Base-by-base conservation (phyloP, 1,140 invertebrate species). In the Antheraea mylitta region DNA sequence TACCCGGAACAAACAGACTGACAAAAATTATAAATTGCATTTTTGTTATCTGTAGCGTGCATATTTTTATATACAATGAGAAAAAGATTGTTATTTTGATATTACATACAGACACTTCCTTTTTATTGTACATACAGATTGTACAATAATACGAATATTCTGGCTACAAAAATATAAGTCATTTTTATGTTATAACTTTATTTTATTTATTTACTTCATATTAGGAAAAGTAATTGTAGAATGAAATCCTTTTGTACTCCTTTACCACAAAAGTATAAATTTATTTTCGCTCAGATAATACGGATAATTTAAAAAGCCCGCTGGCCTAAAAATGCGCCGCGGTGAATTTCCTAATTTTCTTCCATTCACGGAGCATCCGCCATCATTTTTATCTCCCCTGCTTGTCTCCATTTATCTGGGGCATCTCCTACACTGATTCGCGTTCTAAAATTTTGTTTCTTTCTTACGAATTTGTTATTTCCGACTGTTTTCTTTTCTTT, bases 401-500 rank as follows among this genome's bases (percentile, higher is more conserved):
- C 73, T 73, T 84, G 83, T 83, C 83, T 84, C 78, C 80, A 83
- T 90, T 89, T 89, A 91, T 91, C 87, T 89, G 80, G 74, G 83
- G 75, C 79, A 79, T 79, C 80, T 82, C 68, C 70, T 83, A 84
- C 80, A 81, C 75, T 73, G 82, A 84, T 83, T 85, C 80, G 76
- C 78, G 71, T 83, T 83, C 83, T 85, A 83, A 86, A 81, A 85
- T 88, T 91, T 88, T 89, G 83, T 87, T 90, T 90, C 83, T 89
- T 89, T 89, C 86, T 85, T 84, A 82, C 82, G 71, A 87, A 90
- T 88, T 89, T 90, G 85, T 89, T 89, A 90, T 91, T 90, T 91
- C 87, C 87, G 85, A 67, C 69, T 83, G 81, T 77, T 88, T 90
- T 87, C 83, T 84, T 89, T 83, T 77, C 78, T 80, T 77, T 87